Conservation (phyloP, 2,888 invertebrate species). For the Trachelus troglodyta region DNA sequence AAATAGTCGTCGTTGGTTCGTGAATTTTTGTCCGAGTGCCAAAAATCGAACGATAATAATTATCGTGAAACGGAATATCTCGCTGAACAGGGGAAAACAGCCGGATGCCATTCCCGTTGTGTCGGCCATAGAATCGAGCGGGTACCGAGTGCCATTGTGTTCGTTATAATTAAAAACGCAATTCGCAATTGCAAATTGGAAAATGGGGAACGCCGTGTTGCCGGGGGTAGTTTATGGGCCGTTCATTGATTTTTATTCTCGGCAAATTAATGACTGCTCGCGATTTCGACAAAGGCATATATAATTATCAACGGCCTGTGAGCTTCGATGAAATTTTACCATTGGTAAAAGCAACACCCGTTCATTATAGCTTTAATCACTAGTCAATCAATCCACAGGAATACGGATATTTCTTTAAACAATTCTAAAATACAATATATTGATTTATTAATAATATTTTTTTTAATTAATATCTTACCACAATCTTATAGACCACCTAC, state of each 20-base stretch:
- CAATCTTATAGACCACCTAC: not conserved
- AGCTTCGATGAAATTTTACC: not conserved
- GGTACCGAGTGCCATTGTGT: conserved; percentile 60
- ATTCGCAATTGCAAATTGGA: conserved; percentile 67
- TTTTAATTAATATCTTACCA: not conserved
- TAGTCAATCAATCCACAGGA: not conserved
- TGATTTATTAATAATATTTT: not conserved
- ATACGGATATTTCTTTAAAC: not conserved
- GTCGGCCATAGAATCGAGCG: conserved; percentile 12
- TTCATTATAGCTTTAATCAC: not conserved
- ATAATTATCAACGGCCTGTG: conserved; percentile 44
- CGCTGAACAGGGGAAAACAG: conserved; percentile 31
- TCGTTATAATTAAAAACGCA: conserved; percentile 67
- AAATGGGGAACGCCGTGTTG: conserved; percentile 56
- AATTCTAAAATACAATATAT: not conserved
- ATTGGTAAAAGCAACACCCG: not conserved
- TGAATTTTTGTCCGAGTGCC: conserved; percentile 16
- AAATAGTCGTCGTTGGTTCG: conserved; percentile 3
- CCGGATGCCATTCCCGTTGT: conserved; percentile 8
- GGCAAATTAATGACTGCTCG: conserved; percentile 63
- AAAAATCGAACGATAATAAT: conserved; percentile 62
- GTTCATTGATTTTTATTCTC: conserved; percentile 66
- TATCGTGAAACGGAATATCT: conserved; percentile 63
- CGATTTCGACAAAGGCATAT: conserved; percentile 58
- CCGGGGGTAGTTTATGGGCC: conserved; percentile 62